phyloP scores from a whole-genome alignment of 2,888 invertebrate genomes.

The Eristalinus aeneus region DNA sequence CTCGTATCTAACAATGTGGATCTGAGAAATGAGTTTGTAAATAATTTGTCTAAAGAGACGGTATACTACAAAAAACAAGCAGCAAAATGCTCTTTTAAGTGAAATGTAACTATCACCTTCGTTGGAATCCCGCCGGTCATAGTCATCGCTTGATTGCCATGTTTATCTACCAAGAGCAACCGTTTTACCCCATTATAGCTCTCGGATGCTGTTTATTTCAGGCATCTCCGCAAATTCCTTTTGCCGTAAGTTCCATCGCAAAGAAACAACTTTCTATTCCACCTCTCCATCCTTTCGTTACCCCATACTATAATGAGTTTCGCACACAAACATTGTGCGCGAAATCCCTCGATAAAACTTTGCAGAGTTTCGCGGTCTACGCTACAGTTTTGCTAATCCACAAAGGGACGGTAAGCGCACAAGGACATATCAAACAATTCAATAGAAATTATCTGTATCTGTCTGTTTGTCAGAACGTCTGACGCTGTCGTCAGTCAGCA shows the following conservation, averaged over 20 bases:
- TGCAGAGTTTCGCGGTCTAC: slow-evolving; percentile 1
- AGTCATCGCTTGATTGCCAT: slow-evolving; percentile 24
- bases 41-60: background rate
- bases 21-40: background rate
- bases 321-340: background rate
- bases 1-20: background rate
- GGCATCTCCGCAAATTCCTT: slow-evolving; percentile 12
- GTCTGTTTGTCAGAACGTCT: slow-evolving; percentile 11
- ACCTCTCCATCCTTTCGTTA: slow-evolving; percentile 16
- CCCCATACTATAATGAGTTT: slow-evolving; percentile 35
- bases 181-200: slow-evolving; percentile 32
- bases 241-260: background rate
- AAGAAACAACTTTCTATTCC: slow-evolving; percentile 6
- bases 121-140: slow-evolving; percentile 9
- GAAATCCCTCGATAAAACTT: slow-evolving; percentile 40
- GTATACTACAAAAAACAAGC: background rate
- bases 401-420: slow-evolving; percentile 8
- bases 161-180: slow-evolving; percentile 42
- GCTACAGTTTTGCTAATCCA: background rate
- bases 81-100: slow-evolving; percentile 21
- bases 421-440: slow-evolving; percentile 44
- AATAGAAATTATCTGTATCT: slow-evolving; percentile 43
- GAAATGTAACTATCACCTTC: slow-evolving; percentile 35
- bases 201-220: slow-evolving; percentile 41
- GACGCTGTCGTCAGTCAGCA: slow-evolving; percentile 12